Base-by-base conservation (phyloP, 2,797 vertebrate species). In the Cossypha polioptera region DNA sequence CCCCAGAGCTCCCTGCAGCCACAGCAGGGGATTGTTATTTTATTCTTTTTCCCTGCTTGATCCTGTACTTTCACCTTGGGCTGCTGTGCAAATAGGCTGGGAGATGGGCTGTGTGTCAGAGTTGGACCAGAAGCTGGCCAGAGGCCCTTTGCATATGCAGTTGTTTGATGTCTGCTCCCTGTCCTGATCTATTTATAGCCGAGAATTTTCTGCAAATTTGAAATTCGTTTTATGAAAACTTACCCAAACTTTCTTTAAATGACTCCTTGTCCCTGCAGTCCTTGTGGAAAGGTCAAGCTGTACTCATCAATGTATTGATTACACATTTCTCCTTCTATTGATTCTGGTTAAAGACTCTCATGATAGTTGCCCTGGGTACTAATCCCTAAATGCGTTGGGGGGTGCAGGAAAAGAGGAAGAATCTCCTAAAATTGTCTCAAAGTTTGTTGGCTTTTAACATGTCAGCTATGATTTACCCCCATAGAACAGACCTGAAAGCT, bases 261-360 rank as follows among this genome's bases (percentile, higher is more conserved):
- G 43, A 55, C 86, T 81, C 36, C n/a, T 80, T 76, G 86, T 91
- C 89, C 87, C 91, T 50, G 47, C 59, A 57, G 79, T 72, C 86
- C 59, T 48, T 69, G 61, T 55, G 26, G 79, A 96, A 96, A 96
- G 91, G 89, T 91, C 90, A 95, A 53, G 69, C 73, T 90, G 87
- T 69, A 80, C 73, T 81, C 89, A 69, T 95, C 89, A 53, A 96
- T 94, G 69, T 51, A 96, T 94, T 1, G 82, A 90, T 94, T 93
- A 92, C 81, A 29, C 94, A 88, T 94, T 97, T 94, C 76, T 96
- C 85, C 69, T 91, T 48, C 73, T 91, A 92, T 86, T 81, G 95
- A 95, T 92, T 82, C 76, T 66, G 28, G 53, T 88, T 92, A 96
- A 96, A 94, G 89, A 78, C 94, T 78, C 54, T 82, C 82, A 72